Base-by-base conservation (phyloP, 2,797 vertebrate genomes). In the Apogon talboti region DNA sequence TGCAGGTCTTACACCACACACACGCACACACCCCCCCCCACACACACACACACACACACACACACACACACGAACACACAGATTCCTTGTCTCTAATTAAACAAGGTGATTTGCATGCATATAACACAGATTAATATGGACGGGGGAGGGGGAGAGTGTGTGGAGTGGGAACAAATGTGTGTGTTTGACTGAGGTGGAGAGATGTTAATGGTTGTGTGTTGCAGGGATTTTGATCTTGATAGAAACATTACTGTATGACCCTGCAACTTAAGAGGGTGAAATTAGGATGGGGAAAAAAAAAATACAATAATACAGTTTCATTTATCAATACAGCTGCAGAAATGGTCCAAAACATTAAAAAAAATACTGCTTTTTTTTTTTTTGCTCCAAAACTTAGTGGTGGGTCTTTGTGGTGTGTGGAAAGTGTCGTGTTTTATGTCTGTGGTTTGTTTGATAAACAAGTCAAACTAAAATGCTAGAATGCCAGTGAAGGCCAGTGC, bases 51-150 rank as follows among this genome's bases (percentile, higher is more conserved):
- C 56, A 51, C n/a, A n/a, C 12, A 60, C 60, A 42, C 48, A 54
- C 1, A 56, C 24, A 71, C 52, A 51, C n/a, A 16, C 2, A 49
- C 7, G 66, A 18, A 59, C 12, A 60, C 54, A 54, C 45, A 50
- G 9, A 73, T 56, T 74, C 76, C 78, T 82, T 82, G 84, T 79
- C 67, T 90, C 82, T 92, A 94, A 94, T 94, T 94, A 94, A 93
- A 92, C 86, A 85, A 85, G 86, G 88, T 86, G 85, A 93, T 93
- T 93, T 91, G 91, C 91, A 93, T 93, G 91, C 83, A 78, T 85
- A 87, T 87, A 91, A 86, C 81, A 89, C 75, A 70, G 79, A 90
- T 84, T 87, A 88, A 82, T 84, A 83, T 75, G 76, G 52, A 64
- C 19, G 62, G 64, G 61, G 75, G 72, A 41, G 61, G 75, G 51